These are phyloP conservation scores for Gnathonemus longibarbis DNA, from an alignment of 2,113 vertebrate genomes.

Conservation along the genomic window DNA sequence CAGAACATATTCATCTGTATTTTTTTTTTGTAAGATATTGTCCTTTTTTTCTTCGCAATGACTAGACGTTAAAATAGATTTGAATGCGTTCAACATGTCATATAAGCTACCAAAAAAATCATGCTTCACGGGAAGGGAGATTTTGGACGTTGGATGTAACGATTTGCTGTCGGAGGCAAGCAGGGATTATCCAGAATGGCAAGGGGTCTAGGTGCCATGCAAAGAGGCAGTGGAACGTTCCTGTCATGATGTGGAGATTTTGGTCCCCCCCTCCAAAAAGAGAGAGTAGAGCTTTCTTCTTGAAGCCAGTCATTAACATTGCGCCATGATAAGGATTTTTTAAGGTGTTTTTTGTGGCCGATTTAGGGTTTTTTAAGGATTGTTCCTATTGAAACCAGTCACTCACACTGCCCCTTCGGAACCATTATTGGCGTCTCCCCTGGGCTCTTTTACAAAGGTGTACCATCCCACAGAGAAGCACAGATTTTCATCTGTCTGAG, in stretches of 20 bases:
- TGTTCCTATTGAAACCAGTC: background rate
- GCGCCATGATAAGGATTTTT: background rate
- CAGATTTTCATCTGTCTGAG: background rate
- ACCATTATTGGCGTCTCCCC: background rate
- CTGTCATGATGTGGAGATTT: background rate
- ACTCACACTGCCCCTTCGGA: background rate
- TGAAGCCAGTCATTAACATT: background rate
- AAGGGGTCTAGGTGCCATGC: background rate
- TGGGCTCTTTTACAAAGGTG: background rate
- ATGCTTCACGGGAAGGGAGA: background rate
- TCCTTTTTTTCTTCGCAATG: background rate
- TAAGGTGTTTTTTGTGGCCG: background rate
- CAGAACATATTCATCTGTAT: background rate
- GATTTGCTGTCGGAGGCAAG: background rate
- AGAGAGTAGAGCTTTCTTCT: background rate
- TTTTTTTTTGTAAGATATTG: background rate
- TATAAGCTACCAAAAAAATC: background rate
- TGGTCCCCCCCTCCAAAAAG: background rate
- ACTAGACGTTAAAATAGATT: background rate
- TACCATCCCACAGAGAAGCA: background rate
- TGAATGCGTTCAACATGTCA: background rate
- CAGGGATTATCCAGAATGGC: background rate
- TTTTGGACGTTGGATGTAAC: background rate
- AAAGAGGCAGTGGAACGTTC: background rate
- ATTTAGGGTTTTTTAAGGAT: background rate